Base-by-base conservation (phyloP, 2,113 vertebrate genomes). In the Eonycteris spelaea region DNA sequence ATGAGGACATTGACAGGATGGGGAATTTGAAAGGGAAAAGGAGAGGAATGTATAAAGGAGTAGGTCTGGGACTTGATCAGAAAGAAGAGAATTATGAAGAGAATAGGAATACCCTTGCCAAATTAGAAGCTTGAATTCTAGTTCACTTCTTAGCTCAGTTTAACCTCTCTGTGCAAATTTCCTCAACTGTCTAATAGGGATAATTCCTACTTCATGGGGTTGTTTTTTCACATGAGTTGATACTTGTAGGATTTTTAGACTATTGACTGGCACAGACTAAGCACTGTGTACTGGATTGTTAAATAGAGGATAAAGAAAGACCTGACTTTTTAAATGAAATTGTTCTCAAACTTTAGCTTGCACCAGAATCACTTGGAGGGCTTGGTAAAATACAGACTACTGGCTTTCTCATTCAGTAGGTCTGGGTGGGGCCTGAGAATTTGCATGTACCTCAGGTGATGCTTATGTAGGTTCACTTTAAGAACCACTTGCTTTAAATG, bases 401-500 rank as follows among this genome's bases (percentile, higher is more conserved):
- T 78, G 67, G 9, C 18, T 82, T 93, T 95, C 73, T 92, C 63
- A 93, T 78, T 85, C 26, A 9, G 57, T 78, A 73, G 15, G 10
- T 59, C 2, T 92, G 74, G 43, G 71, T 78, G 65, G 53, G 48
- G n/a, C 86, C 68, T 82, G 88, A 24, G 71, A 83, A 77, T 94
- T 95, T 91, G 40, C 57, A 63, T 82, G 93, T 85, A 59, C 77
- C 43, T 86, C 48, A 85, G 80, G 80, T 65, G 85, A 85, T 94
- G 75, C 40, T 97, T 90, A 8, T 86, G 14, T 96, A 91, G 83
- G 71, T 95, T 30, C 57, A 67, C 33, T 95, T 89, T 74, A 82
- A 91, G 59, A 95, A 83, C 35, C 63, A 43, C 38, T 95, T 96
- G 75, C 28, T 85, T 94, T 95, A 84, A 87, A 68, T 91, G 91